These are phyloP conservation scores for Macrochelys suwanniensis DNA, from an alignment of 2,797 vertebrate genomes.

Conservation along the genomic window DNA sequence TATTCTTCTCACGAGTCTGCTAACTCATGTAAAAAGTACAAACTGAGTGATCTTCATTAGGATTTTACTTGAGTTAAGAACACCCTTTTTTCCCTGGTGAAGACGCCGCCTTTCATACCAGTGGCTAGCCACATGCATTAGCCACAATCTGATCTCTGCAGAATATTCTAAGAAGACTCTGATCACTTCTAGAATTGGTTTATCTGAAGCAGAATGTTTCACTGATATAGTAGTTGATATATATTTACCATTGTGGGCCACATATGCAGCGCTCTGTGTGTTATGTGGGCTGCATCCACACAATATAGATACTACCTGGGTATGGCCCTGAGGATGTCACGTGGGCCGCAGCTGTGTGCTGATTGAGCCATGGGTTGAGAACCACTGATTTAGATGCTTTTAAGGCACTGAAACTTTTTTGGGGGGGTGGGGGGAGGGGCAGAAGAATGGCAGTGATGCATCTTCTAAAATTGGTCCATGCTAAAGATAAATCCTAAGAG, in stretches of 20 bases:
- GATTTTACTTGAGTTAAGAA: constrained; percentile 10
- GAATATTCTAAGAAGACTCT: not conserved
- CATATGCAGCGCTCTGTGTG: too few species aligned
- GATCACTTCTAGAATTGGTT: not conserved
- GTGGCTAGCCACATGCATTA: too few species aligned
- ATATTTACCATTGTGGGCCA: too few species aligned
- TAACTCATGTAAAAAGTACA: not conserved
- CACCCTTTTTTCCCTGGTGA: not conserved
- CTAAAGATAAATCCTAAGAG: not conserved
- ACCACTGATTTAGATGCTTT: not conserved
- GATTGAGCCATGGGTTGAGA: too few species aligned
- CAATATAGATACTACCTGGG: too few species aligned
- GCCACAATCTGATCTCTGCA: not conserved
- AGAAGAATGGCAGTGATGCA: not conserved
- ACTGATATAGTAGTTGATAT: not conserved
- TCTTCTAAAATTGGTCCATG: constrained; percentile 11
- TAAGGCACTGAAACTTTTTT: not conserved
- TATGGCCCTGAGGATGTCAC: too few species aligned
- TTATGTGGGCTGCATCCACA: too few species aligned
- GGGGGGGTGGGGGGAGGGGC: not conserved
- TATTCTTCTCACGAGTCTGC: not conserved
- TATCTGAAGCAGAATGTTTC: not conserved
- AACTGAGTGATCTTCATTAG: not conserved
- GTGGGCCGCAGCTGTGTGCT: too few species aligned
- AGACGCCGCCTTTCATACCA: constrained; percentile 1